Conservation (phyloP, 2,113 vertebrate genomes). For the Tetrao urogallus region DNA sequence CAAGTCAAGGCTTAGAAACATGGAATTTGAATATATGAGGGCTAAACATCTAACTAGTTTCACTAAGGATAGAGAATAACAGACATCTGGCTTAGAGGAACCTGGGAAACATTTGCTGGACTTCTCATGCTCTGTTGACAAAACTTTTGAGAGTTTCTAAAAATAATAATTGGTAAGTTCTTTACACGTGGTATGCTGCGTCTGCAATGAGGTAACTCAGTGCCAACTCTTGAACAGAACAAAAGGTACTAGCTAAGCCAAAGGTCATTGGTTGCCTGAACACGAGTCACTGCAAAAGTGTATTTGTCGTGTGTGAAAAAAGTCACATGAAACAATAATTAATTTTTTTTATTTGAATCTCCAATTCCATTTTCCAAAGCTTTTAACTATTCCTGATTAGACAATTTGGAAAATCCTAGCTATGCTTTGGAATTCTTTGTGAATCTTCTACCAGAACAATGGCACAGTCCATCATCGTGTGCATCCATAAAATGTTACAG, state of each 20-base stretch:
- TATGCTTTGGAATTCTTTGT: neutral
- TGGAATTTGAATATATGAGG: neutral
- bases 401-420: neutral
- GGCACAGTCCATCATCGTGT: neutral
- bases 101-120: neutral
- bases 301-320: neutral
- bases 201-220: neutral
- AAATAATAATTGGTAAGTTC: slow-evolving; percentile 24
- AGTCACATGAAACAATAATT: neutral
- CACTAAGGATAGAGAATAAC: neutral
- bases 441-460: neutral
- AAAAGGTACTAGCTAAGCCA: neutral
- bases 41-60: neutral
- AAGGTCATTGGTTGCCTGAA: neutral
- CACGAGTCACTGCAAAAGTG: neutral
- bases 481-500: neutral
- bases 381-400: neutral
- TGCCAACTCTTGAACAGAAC: neutral
- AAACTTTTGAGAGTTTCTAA: slow-evolving; percentile 29
- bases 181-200: neutral
- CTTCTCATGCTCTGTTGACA: neutral
- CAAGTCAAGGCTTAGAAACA: neutral
- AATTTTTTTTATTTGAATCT: neutral
- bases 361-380: neutral
- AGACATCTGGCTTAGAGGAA: neutral